These are phyloP conservation scores for Drosophila nigromelanica DNA, from an alignment of 1,140 invertebrate genomes.

Conservation along the genomic window DNA sequence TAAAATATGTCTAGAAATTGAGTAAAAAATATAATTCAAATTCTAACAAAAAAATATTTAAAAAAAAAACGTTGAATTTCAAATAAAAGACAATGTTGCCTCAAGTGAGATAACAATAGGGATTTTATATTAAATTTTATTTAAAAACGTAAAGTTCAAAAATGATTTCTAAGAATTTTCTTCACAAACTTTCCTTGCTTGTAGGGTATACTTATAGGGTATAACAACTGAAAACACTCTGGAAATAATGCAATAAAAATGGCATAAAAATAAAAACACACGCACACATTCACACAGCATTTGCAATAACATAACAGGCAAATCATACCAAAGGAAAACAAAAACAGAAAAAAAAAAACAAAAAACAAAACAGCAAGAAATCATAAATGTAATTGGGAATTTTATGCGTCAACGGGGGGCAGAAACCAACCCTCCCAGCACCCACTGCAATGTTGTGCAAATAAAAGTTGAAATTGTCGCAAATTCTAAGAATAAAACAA, in stretches of 20 bases:
- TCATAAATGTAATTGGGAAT: constrained; percentile 81
- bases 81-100: no score
- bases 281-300: constrained; percentile 18
- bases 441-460: constrained; percentile 47
- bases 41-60: no score
- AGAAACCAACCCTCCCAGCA: constrained; percentile 14
- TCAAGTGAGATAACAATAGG: no score
- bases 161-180: background rate
- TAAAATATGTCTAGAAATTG: no score
- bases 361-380: constrained; percentile 61
- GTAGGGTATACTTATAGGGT: constrained; percentile 3
- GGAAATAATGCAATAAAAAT: constrained; percentile 80
- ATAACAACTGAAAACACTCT: constrained; percentile 37
- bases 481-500: constrained; percentile 73
- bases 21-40: no score
- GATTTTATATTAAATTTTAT: no score
- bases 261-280: constrained; percentile 71
- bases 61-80: no score
- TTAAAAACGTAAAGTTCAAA: background rate
- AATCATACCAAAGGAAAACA: constrained; percentile 59
- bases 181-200: background rate
- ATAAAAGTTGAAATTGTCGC: constrained; percentile 80
- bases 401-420: constrained; percentile 54
- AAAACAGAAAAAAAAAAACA: constrained; percentile 8
- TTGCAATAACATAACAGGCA: constrained; percentile 38